Evolutionary conservation across 2,113 vertebrate species (phyloP), one percentile per base, ranked within the genome.

Genomic region (Crotophaga sulcirostris): DNA sequence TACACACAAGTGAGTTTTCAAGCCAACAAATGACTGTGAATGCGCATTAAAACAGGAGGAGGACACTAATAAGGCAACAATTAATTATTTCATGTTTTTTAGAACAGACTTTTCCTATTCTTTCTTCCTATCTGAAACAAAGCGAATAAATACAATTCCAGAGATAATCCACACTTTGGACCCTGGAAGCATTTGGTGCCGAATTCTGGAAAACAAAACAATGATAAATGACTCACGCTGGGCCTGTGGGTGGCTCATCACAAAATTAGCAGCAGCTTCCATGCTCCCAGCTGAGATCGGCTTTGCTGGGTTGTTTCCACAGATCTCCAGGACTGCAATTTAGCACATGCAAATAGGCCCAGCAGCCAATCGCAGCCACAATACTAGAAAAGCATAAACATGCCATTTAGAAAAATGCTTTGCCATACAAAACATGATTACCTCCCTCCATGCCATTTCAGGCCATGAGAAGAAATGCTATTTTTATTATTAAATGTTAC

Each of bases 241-340:
- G 75, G 89, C 56, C 92, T 84, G 87, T 94, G 95, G 95, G 95
- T 96, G 96, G 95, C 93, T 97, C 58, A 26, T 83, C 56, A 69
- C 92, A 90, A 86, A 87, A 95, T 96, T 96, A 94, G 95, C 88
- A 96, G 94, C 92, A 89, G 89, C 87, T 91, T 96, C 94, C 95
- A 68, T 94, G 94, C 94, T 96, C 96, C 93, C 96, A 97, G 87
- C 81, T 96, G 95, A 93, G 87, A 88, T 11, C 85, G 91, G 81
- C 90, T 94, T 91, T 91, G 68, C 92, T 36, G 80, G 69, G 82
- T 63, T 93, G 94, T 93, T 97, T 94, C 86, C 93, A 83, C 73
- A 86, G 93, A 90, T 89, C 86, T 66, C 77, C 85, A 88, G 85
- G 55, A 93, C 86, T 87, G 93, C 91, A 67, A 72, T 94, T 94